Evolutionary conservation across 2,888 invertebrate species (phyloP), one percentile per base, ranked within the genome.

Genomic region (Heliconius sara): DNA sequence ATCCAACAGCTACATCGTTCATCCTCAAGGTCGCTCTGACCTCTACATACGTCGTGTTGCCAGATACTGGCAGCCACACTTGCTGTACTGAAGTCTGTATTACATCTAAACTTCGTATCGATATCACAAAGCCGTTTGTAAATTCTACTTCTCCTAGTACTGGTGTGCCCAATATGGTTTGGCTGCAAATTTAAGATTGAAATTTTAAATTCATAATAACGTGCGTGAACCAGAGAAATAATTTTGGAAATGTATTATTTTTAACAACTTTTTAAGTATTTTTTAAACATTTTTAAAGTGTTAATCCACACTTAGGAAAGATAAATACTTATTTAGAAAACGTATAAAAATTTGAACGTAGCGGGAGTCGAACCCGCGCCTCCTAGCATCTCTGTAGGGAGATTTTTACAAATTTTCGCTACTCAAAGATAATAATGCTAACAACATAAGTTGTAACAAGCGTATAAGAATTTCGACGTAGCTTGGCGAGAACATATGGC

Each of bases 111-210:
- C 82, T 83, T 76, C 90, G 89, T 73, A 93, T 88, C 2, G 92
- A 87, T 3, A 86, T 83, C 0, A 92, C 84, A 75, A 93, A 93
- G 0, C 92, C 93, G n/a, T 93, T 89, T 3, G 79, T 85, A 81
- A 91, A 92, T 0, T 77, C 81, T 0, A 90, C 85, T 1, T 79
- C 85, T 9, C 92, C 93, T 4, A 57, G 47, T 0, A 88, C 84
- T 1, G 84, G 78, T 39, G 81, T 77, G 3, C 83, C 83, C 25
- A 91, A 78, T 16, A 92, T 83, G 1, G 82, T 80, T 82, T 91
- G 90, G 34, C 92, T 92, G 87, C 10, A 86, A 88, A 22, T 75
- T 66, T 60, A 22, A 19, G 3, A 4, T 60, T 22, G 25, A 52
- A 6, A 30, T 30, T 4, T 30, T 30, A 2, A 30, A 30, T 27